Base-by-base conservation (phyloP, 2,888 invertebrate species). In the Troglohyphantes excavatus region DNA sequence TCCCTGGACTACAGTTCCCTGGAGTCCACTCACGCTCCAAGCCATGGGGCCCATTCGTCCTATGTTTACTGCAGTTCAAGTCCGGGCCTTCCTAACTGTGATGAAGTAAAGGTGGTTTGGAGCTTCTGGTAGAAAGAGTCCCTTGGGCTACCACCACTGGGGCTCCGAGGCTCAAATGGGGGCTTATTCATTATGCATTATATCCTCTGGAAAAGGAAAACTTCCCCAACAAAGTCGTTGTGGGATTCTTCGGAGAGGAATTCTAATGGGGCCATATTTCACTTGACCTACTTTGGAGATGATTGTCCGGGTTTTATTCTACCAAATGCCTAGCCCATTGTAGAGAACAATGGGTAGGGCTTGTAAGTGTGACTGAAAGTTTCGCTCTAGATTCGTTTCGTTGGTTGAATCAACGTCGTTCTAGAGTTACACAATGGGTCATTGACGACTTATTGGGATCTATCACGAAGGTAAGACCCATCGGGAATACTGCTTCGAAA, bases 41-140 rank as follows among this genome's bases (percentile, higher is more conserved):
- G 46, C 70, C 82, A 59, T 13, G 82, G 82, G 82, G 61, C 82
- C 70, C 70, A 82, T 82, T 84, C 75, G 29, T 84, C 65, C 73
- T 33, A 65, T 83, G 70, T 83, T 83, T 70, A 83, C 70, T 83
- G 82, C 72, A 61, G 61, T 72, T 26, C 39, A 83, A 61, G 72
- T 70, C n/a, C 82, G 65, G 63, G 63, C 65, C 65, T 53, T 83
- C 13, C 83, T 61, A 61, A 29, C 70, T 72, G 72, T 84, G 84
- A 73, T 73, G 67, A 75, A 84, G 84, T 73, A 46, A 84, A 17
- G 33, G 73, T 65, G 46, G 84, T 65, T 63, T n/a, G 33, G 68
- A 72, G 61, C 21, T 68, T 70, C 72, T 39, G 59, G 27, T 59
- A 29, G 78, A 78, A 78, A 33, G n/a, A 23, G 39, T 43, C 27